Evolutionary conservation across 2,113 vertebrate species (phyloP).

Genomic region (Tachycineta bicolor): DNA sequence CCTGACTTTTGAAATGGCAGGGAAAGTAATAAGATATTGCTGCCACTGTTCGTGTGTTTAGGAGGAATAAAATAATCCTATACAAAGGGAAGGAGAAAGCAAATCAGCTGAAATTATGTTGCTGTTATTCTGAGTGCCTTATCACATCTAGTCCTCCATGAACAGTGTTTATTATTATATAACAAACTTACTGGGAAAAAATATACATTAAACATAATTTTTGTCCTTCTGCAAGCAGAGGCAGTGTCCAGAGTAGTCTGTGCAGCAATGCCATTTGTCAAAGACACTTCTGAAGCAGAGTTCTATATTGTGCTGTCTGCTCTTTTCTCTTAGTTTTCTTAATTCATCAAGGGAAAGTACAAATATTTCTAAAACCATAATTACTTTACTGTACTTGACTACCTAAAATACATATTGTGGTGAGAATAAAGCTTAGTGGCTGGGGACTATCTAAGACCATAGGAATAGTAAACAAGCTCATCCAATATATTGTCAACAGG

Average conservation of each 20-base stretch:
- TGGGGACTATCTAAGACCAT: background rate
- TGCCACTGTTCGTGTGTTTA: background rate
- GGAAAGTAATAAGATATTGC: background rate
- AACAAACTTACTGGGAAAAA: background rate
- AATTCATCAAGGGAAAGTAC: background rate
- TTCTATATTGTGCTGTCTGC: background rate
- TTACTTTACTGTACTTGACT: background rate
- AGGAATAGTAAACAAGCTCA: constrained; percentile 22
- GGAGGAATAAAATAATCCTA: background rate
- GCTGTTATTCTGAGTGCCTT: background rate
- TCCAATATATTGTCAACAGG: constrained; percentile 31
- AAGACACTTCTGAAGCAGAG: background rate
- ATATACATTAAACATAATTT: background rate
- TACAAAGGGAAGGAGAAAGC: background rate
- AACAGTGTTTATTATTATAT: background rate
- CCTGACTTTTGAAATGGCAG: background rate
- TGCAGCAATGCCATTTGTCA: background rate
- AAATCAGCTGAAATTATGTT: background rate
- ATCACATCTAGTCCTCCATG: background rate
- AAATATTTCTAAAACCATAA: background rate
- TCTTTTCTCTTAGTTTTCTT: background rate
- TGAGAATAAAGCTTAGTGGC: background rate
- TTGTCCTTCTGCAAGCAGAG: background rate
- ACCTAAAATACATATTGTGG: background rate
- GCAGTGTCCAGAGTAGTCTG: background rate